Base-by-base conservation (phyloP, 2,888 invertebrate species). In the Siphlonurus alternatus region DNA sequence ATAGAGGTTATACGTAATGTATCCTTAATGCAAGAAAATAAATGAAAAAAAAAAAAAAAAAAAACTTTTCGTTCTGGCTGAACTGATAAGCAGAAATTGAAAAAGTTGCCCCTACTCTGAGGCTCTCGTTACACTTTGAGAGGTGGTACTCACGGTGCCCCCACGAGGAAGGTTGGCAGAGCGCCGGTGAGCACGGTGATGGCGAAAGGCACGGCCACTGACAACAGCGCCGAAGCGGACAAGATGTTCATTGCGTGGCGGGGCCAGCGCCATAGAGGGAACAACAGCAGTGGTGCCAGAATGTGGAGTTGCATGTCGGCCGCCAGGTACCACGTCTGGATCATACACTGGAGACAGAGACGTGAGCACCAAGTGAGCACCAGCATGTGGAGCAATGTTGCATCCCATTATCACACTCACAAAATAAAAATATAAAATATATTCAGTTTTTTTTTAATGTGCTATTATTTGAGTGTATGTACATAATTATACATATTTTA, bases 301-400 rank as follows among this genome's bases (percentile, higher is more conserved):
- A 65, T 25, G 60, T 54, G 62, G 23, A 65, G 59, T 24, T 65
- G 65, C 65, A 65, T 65, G 24, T 65, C 65, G n/a, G 65, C 56
- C n/a, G 65, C 65, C 59, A 65, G n/a, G 51, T 65, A 65, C 65
- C 65, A 65, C 53, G 65, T 54, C 51, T 65, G 65, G n/a, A 65
- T 56, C 53, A 65, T 22, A 22, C 65, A 65, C 65, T 65, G 62
- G 18, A 23, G 59, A 18, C 19, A 18, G 23, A 62, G 23, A 19
- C n/a, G n/a, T n/a, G n/a, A n/a, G n/a, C n/a, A n/a, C n/a, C n/a
- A n/a, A n/a, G n/a, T n/a, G n/a, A n/a, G n/a, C n/a, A n/a, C n/a
- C n/a, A n/a, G n/a, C n/a, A n/a, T n/a, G n/a, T n/a, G n/a, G n/a
- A n/a, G n/a, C n/a, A n/a, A n/a, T n/a, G n/a, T n/a, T n/a, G n/a